Conservation (phyloP, 2,113 vertebrate genomes). For the Ardeotis arabs region DNA sequence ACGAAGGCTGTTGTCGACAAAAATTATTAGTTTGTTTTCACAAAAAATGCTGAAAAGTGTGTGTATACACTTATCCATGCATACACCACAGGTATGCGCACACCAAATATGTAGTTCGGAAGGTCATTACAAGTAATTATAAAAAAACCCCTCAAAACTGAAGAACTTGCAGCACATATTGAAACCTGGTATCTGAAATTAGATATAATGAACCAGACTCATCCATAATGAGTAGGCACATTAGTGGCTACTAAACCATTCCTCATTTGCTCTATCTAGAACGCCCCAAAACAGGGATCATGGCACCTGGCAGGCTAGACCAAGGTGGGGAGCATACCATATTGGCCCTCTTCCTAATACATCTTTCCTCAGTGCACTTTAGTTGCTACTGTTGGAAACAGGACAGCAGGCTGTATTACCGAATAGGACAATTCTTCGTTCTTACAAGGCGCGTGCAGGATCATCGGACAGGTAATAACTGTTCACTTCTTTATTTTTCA, state of each 20-base stretch:
- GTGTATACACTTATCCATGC: neutral
- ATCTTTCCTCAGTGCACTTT: neutral
- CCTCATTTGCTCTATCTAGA: neutral
- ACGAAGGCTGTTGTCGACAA: neutral
- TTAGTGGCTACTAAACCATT: neutral
- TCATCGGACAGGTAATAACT: neutral
- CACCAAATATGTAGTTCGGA: rapidly evolving
- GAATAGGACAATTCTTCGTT: neutral
- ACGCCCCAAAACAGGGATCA: neutral
- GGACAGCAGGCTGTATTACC: neutral
- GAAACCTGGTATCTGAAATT: neutral
- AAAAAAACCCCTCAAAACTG: neutral
- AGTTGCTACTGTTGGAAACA: rapidly evolving
- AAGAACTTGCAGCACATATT: neutral
- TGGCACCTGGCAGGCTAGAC: neutral
- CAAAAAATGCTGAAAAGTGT: neutral
- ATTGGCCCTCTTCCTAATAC: neutral
- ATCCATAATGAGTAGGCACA: neutral
- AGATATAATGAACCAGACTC: neutral
- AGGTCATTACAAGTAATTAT: neutral
- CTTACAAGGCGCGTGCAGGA: neutral
- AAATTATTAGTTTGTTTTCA: neutral
- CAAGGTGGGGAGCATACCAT: rapidly evolving
- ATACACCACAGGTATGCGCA: neutral
- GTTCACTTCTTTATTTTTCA: neutral